Conservation (phyloP, 1,140 invertebrate genomes). For the Heliothis virescens region DNA sequence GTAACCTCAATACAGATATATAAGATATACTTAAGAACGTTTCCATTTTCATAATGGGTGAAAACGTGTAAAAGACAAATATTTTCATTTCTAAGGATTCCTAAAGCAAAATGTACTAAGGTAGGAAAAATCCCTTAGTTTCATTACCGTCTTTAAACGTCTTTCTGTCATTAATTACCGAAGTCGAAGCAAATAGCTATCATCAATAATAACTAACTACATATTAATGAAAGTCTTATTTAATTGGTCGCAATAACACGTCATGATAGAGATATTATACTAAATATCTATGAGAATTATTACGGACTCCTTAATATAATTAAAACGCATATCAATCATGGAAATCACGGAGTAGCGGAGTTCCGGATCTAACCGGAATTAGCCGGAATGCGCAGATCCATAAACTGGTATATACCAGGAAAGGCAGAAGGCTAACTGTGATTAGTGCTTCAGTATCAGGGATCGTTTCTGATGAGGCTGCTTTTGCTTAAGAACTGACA, state of each 20-base stretch:
- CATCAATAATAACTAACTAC: neutral
- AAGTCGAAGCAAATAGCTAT: neutral
- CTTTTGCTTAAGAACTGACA: too few species aligned
- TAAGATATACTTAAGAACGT: too few species aligned
- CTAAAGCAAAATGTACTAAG: too few species aligned
- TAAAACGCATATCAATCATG: slow-evolving; percentile 43
- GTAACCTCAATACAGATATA: neutral
- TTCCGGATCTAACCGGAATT: slow-evolving; percentile 33
- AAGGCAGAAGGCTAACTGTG: slow-evolving; percentile 1
- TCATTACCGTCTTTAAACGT: too few species aligned
- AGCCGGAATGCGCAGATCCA: slow-evolving; percentile 30
- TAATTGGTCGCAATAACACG: neutral
- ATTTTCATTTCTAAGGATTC: too few species aligned
- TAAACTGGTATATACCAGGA: neutral
- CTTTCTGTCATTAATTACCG: too few species aligned
- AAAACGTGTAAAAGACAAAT: too few species aligned
- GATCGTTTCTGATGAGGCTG: too few species aligned
- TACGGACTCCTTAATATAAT: slow-evolving; percentile 25
- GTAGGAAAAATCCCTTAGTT: too few species aligned
- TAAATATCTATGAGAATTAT: slow-evolving; percentile 13
- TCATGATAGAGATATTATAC: neutral
- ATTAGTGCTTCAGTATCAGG: neutral
- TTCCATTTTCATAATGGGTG: too few species aligned
- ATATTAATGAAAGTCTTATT: neutral
- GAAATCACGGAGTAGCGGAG: slow-evolving; percentile 18